Evolutionary conservation across 2,888 invertebrate species (phyloP).

Genomic region (Stictocephala bisonia): DNA sequence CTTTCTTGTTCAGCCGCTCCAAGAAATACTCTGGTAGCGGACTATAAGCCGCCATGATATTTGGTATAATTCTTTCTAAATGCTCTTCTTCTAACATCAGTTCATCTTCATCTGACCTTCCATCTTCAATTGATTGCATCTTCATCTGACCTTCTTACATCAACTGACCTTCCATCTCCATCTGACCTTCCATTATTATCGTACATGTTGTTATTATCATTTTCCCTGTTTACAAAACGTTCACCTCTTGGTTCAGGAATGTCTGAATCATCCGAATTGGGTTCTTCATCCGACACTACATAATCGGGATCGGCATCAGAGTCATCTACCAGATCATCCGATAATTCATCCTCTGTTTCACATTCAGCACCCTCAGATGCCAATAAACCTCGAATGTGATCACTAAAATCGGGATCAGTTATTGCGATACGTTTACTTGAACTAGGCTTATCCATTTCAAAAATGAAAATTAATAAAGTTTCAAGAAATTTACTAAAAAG

Average conservation of each 20-base stretch:
- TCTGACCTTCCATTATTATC: too few relatives aligned
- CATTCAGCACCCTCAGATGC: slow-evolving; percentile 19
- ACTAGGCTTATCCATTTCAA: slow-evolving; percentile 20
- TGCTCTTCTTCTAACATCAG: too few relatives aligned
- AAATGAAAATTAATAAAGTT: slow-evolving; percentile 17
- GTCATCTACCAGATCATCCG: slow-evolving; percentile 15
- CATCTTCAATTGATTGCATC: too few relatives aligned
- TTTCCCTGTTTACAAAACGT: slow-evolving; percentile 8
- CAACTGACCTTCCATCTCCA: too few relatives aligned
- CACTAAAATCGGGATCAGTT: slow-evolving; percentile 31
- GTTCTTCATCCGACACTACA: slow-evolving; percentile 21
- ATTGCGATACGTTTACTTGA: slow-evolving; percentile 18
- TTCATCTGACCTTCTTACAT: too few relatives aligned
- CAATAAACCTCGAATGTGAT: slow-evolving; percentile 25
- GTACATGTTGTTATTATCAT: background rate
- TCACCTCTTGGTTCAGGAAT: slow-evolving; percentile 25
- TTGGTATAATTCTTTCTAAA: too few relatives aligned
- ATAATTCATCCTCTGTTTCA: slow-evolving; percentile 12
- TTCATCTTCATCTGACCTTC: too few relatives aligned
- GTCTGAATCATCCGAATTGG: slow-evolving; percentile 26
- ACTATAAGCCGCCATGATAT: too few relatives aligned
- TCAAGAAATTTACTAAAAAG: slow-evolving; percentile 5
- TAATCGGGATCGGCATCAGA: slow-evolving; percentile 20
- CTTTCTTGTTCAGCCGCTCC: too few relatives aligned
- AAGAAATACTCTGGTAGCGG: too few relatives aligned